Evolutionary conservation across 2,113 vertebrate genomes (phyloP).

Genomic region (Aldabrachelys gigantea): DNA sequence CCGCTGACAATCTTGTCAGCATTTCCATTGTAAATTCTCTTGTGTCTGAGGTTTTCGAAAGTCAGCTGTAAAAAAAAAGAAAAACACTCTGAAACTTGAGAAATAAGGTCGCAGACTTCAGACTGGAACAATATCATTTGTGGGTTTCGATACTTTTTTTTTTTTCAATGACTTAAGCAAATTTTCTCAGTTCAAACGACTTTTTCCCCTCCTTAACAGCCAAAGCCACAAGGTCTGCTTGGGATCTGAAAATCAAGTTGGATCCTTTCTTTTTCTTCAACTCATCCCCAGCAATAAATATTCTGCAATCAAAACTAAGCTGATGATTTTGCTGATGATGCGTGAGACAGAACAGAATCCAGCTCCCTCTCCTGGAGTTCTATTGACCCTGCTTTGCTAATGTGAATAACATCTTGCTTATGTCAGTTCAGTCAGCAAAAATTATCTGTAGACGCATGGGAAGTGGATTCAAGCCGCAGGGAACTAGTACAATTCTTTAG

Average conservation of each 20-base stretch:
- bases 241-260: background rate
- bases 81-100: conserved; percentile 30
- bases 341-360: background rate
- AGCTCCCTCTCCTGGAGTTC: background rate
- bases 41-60: conserved; percentile 11
- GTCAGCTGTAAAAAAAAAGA: background rate
- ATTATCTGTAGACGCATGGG: background rate
- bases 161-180: conserved; percentile 22
- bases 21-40: background rate
- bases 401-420: background rate
- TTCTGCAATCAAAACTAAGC: background rate
- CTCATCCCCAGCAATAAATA: fast-evolving
- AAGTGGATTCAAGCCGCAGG: background rate
- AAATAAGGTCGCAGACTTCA: conserved; percentile 26
- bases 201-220: conserved; percentile 4
- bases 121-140: conserved; percentile 12
- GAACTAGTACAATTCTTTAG: background rate
- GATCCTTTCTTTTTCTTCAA: background rate
- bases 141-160: conserved; percentile 20
- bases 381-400: background rate
- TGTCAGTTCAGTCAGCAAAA: background rate
- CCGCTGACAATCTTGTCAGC: background rate
- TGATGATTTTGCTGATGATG: background rate
- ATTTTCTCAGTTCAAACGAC: background rate
- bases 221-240: background rate